Evolutionary conservation across 2,113 vertebrate species (phyloP), one percentile per base, ranked within the genome.

Genomic region (Dicerorhinus sumatrensis): DNA sequence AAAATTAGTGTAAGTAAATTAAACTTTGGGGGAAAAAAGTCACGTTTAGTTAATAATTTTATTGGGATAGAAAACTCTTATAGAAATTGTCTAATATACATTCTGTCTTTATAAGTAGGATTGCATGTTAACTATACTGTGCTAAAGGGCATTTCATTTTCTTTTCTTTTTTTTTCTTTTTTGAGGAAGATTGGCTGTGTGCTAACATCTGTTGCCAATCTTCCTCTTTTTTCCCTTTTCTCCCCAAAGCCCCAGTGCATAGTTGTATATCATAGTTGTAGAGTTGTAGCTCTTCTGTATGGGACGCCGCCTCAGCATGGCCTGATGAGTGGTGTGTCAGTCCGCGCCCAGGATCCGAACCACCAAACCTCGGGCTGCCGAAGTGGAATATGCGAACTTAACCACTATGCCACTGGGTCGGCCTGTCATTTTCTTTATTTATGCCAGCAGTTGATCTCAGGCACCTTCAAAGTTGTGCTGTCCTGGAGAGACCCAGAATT

Each of bases 11-110:
- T 91, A 89, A 91, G 20, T 80, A 92, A 89, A 80, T 63, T 93
- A 75, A 73, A 82, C 73, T 72, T 86, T 42, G 20, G 58, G 16
- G 58, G 33, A 8, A 76, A 95, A 75, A 60, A 70, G 60, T 88
- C 6, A 11, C 21, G 70, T 93, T 92, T 95, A 89, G 60, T 93
- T 89, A 58, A 56, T 95, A 92, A 73, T 86, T 5, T 89, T 93
- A 65, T n/a, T 82, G 58, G 20, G 10, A 60, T 79, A 82, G 92
- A 87, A 92, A 69, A 63, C 36, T 84, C 2, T 85, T 3, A 31
- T 29, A 86, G 58, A 89, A 77, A 70, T 82, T 89, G 27, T 58
- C 60, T 36, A 73, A 58, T 81, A 46, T 14, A 21, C 9, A 23
- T 23, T 93, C 18, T 94, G 11, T 54, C 84, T 96, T 87, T 88